A percentile compares a stretch with the other conserved stretches of the same genome.
phyloP scores from a whole-genome alignment of 2,888 invertebrate genomes.

The Notodromas monacha region DNA sequence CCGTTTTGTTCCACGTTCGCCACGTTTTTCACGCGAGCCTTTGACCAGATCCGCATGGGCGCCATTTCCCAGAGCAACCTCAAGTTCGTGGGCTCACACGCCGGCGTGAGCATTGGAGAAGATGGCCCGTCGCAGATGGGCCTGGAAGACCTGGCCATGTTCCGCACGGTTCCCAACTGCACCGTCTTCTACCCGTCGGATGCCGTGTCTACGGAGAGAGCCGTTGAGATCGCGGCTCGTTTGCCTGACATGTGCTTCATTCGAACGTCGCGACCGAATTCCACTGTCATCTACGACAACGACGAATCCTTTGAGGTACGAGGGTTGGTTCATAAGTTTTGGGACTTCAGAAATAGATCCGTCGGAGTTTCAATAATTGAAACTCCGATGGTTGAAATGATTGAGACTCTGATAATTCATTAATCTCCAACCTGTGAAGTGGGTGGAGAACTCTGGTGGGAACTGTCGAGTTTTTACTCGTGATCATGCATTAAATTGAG shows the following conservation, averaged over 20 bases:
- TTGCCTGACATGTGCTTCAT: slow-evolving; percentile 80
- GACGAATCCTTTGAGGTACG: slow-evolving; percentile 39
- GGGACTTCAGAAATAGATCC: no score
- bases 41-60: slow-evolving; percentile 96
- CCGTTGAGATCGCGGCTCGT: slow-evolving; percentile 81
- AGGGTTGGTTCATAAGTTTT: no score
- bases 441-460: no score
- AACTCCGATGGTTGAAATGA: no score
- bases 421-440: no score
- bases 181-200: slow-evolving; percentile 41
- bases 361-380: no score
- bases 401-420: no score
- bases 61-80: slow-evolving; percentile 93
- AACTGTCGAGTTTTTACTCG: no score
- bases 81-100: slow-evolving; percentile 85
- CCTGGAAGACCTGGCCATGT: slow-evolving; percentile 84
- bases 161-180: slow-evolving; percentile 55
- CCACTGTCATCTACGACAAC: slow-evolving; percentile 48
- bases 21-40: slow-evolving; percentile 79
- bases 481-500: no score
- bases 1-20: slow-evolving; percentile 92
- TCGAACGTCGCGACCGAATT: slow-evolving; percentile 71
- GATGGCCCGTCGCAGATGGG: slow-evolving; percentile 99
- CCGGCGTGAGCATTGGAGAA: slow-evolving; percentile 90
- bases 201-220: slow-evolving; percentile 73